Conservation (phyloP, 92 coral and sea anemone genomes). For the Virgularia gustaviana region DNA sequence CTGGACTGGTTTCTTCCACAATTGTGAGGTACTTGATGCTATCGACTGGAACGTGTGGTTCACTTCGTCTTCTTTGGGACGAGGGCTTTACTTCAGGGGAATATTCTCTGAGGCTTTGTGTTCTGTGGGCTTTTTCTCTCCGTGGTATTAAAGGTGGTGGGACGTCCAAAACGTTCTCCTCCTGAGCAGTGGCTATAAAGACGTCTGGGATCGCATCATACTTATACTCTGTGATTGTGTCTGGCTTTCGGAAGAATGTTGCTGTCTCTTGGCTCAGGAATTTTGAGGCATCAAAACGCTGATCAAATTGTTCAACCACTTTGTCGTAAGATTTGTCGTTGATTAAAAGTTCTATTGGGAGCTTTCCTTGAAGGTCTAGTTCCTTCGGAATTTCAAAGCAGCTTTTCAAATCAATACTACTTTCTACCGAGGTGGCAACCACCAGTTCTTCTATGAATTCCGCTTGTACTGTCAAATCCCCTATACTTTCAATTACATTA, state of each 20-base stretch:
- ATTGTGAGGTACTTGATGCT: no score
- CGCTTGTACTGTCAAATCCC: not conserved
- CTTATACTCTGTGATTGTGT: slow-evolving; percentile 69
- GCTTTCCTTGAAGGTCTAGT: slow-evolving; percentile 5
- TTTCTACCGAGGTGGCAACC: slow-evolving; percentile 11
- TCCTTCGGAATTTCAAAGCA: slow-evolving; percentile 38
- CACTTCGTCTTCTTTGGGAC: no score
- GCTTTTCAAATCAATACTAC: not conserved
- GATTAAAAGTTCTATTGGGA: slow-evolving; percentile 14
- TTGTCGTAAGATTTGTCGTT: not conserved
- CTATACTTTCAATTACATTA: not conserved
- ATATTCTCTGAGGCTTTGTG: no score
- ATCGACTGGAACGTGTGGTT: no score
- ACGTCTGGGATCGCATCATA: slow-evolving; percentile 22
- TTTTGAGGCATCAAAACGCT: slow-evolving; percentile 18
- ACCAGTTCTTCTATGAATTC: not conserved
- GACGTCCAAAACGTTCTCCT: no score
- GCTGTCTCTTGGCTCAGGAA: not conserved
- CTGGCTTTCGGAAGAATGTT: slow-evolving; percentile 20
- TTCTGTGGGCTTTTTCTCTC: no score
- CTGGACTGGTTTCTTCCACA: no score
- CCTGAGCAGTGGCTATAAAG: no score
- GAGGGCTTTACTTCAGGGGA: no score
- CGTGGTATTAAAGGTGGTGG: no score
- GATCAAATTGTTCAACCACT: not conserved